Conservation (phyloP, 2,113 vertebrate species). For the Nematolebias whitei region DNA sequence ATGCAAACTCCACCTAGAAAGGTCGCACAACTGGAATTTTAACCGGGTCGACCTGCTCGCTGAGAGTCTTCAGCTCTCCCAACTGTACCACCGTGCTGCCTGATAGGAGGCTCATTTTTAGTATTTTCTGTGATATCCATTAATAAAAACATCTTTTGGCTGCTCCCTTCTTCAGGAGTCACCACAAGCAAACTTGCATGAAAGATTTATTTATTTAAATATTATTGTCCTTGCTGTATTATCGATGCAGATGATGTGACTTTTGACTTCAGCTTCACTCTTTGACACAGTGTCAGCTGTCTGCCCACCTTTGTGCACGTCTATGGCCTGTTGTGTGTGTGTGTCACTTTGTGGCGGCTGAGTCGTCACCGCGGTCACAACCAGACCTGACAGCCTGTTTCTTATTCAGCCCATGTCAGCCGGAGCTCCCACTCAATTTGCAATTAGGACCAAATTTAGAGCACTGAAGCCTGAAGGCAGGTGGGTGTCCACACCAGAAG, state of each 20-base stretch:
- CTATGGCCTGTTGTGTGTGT: conserved; percentile 7
- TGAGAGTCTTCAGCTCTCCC: too few species aligned
- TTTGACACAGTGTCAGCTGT: neutral
- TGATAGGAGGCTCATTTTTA: too few species aligned
- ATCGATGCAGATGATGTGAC: neutral
- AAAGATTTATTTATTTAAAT: too few species aligned
- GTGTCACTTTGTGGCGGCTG: conserved; percentile 42
- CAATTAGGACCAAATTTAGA: conserved; percentile 85
- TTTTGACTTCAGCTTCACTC: conserved; percentile 9
- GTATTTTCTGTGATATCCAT: too few species aligned
- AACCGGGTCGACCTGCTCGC: too few species aligned
- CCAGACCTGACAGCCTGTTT: conserved; percentile 64
- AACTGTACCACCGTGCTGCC: too few species aligned
- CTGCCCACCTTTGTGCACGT: neutral
- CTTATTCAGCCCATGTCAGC: conserved; percentile 75
- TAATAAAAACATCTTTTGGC: too few species aligned
- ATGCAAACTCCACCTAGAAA: too few species aligned
- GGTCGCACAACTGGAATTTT: too few species aligned
- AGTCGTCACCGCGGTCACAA: conserved; percentile 42
- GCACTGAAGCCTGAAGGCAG: conserved; percentile 83
- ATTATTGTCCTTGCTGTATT: neutral
- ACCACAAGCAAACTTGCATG: too few species aligned
- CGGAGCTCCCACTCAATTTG: conserved; percentile 83
- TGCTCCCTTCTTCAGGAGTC: too few species aligned
- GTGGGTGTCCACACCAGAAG: conserved; percentile 78